phyloP scores from a whole-genome alignment of 2,797 vertebrate species.

The Enteromius thamalakanensis region DNA sequence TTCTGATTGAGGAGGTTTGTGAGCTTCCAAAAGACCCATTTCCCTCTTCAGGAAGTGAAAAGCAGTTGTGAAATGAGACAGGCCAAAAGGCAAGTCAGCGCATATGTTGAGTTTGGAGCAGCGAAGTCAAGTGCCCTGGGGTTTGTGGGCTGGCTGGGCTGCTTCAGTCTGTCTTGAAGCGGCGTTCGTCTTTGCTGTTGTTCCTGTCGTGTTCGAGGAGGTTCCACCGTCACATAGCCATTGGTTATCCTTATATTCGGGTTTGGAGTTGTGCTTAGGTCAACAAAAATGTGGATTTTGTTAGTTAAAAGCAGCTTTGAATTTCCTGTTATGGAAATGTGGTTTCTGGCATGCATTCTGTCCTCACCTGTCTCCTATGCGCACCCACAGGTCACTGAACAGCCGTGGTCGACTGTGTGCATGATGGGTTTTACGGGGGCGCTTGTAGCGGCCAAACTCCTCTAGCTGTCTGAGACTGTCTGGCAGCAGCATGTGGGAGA shows the following conservation, averaged over 20 bases:
- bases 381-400: slow-evolving; percentile 98
- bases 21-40: slow-evolving; percentile 31
- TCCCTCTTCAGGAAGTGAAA: slow-evolving; percentile 71
- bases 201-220: slow-evolving; percentile 81
- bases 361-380: slow-evolving; percentile 90
- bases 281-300: slow-evolving; percentile 17
- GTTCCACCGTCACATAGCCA: slow-evolving; percentile 84
- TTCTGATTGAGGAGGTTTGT: slow-evolving; percentile 1
- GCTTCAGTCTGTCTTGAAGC: slow-evolving; percentile 37
- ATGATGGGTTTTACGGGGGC: slow-evolving; percentile 86
- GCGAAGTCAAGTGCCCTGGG: slow-evolving; percentile 56
- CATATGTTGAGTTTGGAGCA: slow-evolving; percentile 65
- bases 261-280: slow-evolving; percentile 80
- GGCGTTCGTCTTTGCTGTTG: slow-evolving; percentile 74
- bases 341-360: background rate
- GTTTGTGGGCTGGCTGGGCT: slow-evolving; percentile 53
- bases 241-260: slow-evolving; percentile 85
- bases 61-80: slow-evolving; percentile 72
- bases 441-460: slow-evolving; percentile 93
- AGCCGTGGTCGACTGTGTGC: slow-evolving; percentile 84
- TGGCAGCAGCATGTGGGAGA: slow-evolving; percentile 89
- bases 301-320: slow-evolving; percentile 15
- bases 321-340: slow-evolving; percentile 17
- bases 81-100: slow-evolving; percentile 62
- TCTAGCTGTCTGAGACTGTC: slow-evolving; percentile 98